Evolutionary conservation across 2,797 vertebrate genomes (phyloP).

Genomic region (Enteromius argenteus): DNA sequence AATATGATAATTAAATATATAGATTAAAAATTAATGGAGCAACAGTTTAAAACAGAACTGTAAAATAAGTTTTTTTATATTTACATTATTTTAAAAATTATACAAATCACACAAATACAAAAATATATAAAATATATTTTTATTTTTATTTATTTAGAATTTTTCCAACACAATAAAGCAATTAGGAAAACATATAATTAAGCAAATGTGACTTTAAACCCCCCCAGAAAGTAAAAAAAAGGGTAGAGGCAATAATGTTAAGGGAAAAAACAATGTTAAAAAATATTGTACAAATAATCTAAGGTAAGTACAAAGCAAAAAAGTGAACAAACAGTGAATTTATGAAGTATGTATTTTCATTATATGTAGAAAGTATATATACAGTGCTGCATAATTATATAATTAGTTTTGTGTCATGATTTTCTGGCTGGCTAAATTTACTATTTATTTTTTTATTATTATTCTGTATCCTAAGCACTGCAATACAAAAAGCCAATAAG

Average conservation of each 20-base stretch:
- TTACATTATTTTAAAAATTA: not conserved
- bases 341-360: not conserved
- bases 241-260: not conserved
- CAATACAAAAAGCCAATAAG: slow-evolving; percentile 15
- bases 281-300: not conserved
- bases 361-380: not conserved
- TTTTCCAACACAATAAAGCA: not conserved
- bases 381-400: not conserved
- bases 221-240: not conserved
- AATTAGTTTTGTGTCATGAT: not conserved
- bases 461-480: not conserved
- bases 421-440: not conserved
- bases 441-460: not conserved
- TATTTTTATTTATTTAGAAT: not conserved
- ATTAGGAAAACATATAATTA: not conserved
- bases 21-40: not conserved
- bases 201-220: not conserved
- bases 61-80: not conserved
- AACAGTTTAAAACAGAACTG: slow-evolving; percentile 19
- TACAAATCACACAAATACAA: not conserved
- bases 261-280: not conserved
- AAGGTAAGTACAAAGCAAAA: not conserved
- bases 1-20: not conserved
- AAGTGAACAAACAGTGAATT: not conserved
- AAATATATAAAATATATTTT: not conserved